phyloP scores from a whole-genome alignment of 2,797 vertebrate species.

The Nyctalus aviator region DNA sequence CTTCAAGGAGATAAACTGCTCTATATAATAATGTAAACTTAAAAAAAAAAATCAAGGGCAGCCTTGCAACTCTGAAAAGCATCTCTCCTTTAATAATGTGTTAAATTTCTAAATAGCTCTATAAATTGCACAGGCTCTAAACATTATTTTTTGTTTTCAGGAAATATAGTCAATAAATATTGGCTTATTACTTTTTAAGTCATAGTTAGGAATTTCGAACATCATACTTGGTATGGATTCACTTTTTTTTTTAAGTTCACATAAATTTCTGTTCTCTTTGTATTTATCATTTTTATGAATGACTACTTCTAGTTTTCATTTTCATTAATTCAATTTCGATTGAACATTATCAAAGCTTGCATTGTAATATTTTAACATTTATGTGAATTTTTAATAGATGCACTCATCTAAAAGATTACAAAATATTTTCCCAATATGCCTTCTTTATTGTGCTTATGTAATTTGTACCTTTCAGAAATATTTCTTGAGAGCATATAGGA shows the following conservation, averaged over 20 bases:
- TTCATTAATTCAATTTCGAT: neutral
- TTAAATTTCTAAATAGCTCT: neutral
- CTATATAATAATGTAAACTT: neutral
- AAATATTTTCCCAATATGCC: neutral
- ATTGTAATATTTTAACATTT: conserved; percentile 37
- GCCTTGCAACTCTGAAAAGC: neutral
- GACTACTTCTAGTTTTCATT: conserved; percentile 5
- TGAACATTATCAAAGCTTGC: neutral
- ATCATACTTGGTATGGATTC: neutral
- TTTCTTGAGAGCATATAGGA: neutral
- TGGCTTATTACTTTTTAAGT: conserved; percentile 12
- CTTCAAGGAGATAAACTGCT: neutral
- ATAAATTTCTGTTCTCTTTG: neutral
- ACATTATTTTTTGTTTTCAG: neutral
- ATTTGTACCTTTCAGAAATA: neutral
- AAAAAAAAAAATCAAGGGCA: neutral
- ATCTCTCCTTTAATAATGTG: neutral
- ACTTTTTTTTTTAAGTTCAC: neutral
- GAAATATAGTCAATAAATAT: neutral
- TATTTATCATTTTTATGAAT: neutral
- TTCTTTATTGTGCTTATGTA: neutral
- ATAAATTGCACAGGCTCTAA: neutral
- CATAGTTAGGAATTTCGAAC: neutral
- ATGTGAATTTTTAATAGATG: conserved; percentile 1
- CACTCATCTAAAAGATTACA: neutral